These are phyloP conservation scores for Anoplius nigerrimus DNA, from an alignment of 2,888 invertebrate species.

Conservation along the genomic window DNA sequence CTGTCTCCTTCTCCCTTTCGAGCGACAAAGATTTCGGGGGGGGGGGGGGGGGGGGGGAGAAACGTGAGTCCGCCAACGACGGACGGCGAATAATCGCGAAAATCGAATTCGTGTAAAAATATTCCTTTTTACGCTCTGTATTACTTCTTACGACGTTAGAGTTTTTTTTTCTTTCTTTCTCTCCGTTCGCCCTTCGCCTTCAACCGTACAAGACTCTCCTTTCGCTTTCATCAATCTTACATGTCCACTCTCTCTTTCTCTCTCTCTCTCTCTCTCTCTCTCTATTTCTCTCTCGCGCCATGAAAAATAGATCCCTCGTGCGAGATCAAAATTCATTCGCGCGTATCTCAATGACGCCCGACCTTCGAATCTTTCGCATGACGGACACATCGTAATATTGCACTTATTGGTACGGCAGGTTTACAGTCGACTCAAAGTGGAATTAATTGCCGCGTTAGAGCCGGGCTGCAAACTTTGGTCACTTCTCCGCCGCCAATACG, in stretches of 20 bases:
- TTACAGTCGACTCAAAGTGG: too few relatives aligned
- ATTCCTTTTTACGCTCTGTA: constrained; percentile 61
- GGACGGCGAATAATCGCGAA: constrained; percentile 10
- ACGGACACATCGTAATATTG: background rate
- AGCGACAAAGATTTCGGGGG: background rate
- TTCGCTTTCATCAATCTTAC: constrained; percentile 26
- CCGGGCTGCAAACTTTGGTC: too few relatives aligned
- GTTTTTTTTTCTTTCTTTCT: constrained; percentile 39
- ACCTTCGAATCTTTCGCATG: background rate
- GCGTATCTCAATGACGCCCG: background rate
- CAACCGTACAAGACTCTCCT: constrained; percentile 15
- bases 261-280: constrained; percentile 8
- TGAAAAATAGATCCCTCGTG: constrained; percentile 60
- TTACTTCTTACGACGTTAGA: constrained; percentile 31
- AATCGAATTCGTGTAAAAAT: constrained; percentile 69
- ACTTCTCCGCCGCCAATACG: too few relatives aligned
- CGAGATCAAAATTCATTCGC: constrained; percentile 24
- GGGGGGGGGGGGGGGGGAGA: too few relatives aligned
- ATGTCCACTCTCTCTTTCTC: constrained; percentile 14
- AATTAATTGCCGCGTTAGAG: too few relatives aligned
- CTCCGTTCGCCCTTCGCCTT: constrained; percentile 24
- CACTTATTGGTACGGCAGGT: too few relatives aligned
- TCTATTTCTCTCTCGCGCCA: constrained; percentile 21
- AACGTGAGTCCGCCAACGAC: constrained; percentile 47
- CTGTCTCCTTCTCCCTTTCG: background rate